A percentile compares a stretch with the other conserved stretches of the same genome.
Evolutionary conservation across 2,113 vertebrate genomes (phyloP).

Genomic region (Alces alces): DNA sequence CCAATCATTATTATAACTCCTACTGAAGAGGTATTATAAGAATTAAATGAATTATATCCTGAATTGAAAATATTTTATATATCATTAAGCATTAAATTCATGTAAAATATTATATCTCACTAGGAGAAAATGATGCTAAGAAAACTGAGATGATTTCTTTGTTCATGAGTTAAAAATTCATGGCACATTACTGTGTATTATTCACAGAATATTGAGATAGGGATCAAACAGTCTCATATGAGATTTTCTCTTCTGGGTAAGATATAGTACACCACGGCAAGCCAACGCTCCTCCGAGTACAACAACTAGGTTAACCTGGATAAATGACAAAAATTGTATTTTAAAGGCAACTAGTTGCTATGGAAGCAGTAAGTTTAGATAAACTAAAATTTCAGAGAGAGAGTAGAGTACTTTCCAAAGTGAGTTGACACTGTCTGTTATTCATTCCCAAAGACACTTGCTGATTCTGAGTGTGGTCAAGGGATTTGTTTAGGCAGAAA

Average conservation of each 20-base stretch:
- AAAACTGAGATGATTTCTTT: neutral
- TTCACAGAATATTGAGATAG: neutral
- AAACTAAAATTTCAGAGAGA: neutral
- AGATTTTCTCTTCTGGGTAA: neutral
- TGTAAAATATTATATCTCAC: neutral
- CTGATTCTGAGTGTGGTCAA: neutral
- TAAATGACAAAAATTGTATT: neutral
- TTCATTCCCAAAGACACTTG: neutral
- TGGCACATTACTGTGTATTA: neutral
- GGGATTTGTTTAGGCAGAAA: neutral
- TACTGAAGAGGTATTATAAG: neutral
- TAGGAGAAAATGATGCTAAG: neutral
- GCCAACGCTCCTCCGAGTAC: neutral
- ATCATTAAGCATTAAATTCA: neutral
- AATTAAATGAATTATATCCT: constrained; percentile 16
- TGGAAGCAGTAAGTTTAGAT: neutral
- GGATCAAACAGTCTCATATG: neutral
- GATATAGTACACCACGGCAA: neutral
- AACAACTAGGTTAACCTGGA: neutral
- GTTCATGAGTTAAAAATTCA: neutral
- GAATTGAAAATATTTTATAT: neutral
- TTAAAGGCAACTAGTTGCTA: neutral
- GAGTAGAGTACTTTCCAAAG: neutral
- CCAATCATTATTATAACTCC: neutral
- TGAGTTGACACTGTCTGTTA: neutral